Evolutionary conservation across 2,113 vertebrate genomes (phyloP).

Genomic region (Gulo gulo): DNA sequence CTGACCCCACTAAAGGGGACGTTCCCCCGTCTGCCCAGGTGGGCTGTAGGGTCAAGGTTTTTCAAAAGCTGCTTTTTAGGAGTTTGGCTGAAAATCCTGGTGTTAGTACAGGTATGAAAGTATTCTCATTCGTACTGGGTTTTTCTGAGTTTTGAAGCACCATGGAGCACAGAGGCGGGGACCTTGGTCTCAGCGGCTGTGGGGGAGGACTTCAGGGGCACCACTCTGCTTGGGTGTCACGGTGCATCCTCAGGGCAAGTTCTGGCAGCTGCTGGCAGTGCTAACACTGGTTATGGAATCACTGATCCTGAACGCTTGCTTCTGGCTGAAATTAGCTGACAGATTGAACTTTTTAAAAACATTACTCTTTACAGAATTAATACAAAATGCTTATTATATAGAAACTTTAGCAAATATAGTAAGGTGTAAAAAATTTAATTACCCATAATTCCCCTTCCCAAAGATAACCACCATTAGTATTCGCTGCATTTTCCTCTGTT

Average conservation of each 20-base stretch:
- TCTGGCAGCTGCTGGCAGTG: not conserved
- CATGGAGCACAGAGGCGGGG: not conserved
- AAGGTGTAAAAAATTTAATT: not conserved
- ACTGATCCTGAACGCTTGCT: not conserved
- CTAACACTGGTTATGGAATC: not conserved
- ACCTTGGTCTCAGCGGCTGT: not conserved
- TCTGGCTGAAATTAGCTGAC: not conserved
- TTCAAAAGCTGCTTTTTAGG: not conserved
- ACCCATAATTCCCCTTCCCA: not conserved
- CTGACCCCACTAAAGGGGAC: not conserved
- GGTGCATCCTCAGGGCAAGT: not conserved
- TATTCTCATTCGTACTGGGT: not conserved
- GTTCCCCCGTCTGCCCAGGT: accelerated
- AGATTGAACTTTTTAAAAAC: conserved; percentile 11
- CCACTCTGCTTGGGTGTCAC: accelerated
- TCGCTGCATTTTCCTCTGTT: not conserved
- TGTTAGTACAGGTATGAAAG: not conserved
- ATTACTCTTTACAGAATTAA: not conserved
- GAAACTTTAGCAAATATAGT: conserved; percentile 8
- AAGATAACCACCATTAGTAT: not conserved
- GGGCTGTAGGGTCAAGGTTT: not conserved
- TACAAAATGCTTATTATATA: conserved; percentile 46
- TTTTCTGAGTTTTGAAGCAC: not conserved
- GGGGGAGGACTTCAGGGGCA: not conserved
- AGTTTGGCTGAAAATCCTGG: not conserved